phyloP scores from a whole-genome alignment of 2,888 invertebrate species.

The Drosophila dives region DNA sequence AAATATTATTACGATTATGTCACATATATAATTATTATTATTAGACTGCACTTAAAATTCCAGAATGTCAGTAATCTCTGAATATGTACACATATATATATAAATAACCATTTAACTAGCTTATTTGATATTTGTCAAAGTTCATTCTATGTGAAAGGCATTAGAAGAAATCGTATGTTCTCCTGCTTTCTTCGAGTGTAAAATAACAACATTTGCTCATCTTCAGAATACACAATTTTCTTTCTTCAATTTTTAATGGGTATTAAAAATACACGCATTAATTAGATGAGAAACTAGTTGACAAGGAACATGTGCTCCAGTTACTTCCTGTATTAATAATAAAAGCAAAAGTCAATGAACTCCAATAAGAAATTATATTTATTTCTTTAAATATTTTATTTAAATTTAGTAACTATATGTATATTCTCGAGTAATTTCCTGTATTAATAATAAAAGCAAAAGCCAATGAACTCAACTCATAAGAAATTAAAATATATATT shows the following conservation, averaged over 20 bases:
- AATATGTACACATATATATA: neutral
- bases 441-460: neutral
- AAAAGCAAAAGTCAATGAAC: neutral
- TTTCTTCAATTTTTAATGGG: neutral
- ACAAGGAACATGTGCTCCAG: neutral
- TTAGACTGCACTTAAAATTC: neutral
- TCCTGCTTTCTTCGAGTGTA: neutral
- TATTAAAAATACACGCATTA: neutral
- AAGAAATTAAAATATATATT: neutral
- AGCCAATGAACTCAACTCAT: neutral
- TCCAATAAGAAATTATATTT: neutral
- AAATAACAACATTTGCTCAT: neutral
- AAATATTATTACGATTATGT: slow-evolving; percentile 17
- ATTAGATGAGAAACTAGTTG: neutral
- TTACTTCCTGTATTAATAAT: neutral
- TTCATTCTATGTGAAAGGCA: neutral
- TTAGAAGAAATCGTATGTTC: neutral
- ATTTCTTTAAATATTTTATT: neutral
- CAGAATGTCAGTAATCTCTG: neutral
- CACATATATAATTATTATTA: neutral
- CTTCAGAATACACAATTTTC: neutral
- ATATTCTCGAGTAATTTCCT: neutral
- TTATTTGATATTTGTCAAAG: neutral
- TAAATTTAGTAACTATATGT: neutral
- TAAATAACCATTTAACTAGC: neutral